Evolutionary conservation across 2,888 invertebrate genomes (phyloP), one percentile per base, ranked within the genome.

Genomic region (Phaedon cochleariae): DNA sequence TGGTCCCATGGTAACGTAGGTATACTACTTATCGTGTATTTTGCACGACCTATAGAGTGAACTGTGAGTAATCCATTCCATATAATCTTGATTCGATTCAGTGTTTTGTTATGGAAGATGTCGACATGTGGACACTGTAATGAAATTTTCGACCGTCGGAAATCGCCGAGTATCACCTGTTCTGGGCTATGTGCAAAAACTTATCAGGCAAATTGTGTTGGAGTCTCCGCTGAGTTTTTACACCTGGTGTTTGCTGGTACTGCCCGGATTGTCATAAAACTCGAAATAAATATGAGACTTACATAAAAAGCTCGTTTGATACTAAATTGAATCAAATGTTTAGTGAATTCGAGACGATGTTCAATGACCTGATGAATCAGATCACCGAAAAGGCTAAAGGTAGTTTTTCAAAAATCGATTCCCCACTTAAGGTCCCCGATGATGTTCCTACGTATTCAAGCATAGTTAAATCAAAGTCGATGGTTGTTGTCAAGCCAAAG

Each of bases 101-200:
- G 34, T 34, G 12, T 34, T 10, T 34, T 4, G 12, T 7, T 12
- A 12, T 34, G 34, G 10, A 34, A 9, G 34, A 49, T 21, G 20
- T 49, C 21, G 12, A 49, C 49, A n/a, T 22, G 49, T 20, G 49
- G 49, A 21, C 20, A 20, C 20, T 21, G 59, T 31, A 26, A 48
- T 29, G 15, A 15, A 49, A 48, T 48, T 22, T 21, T 51, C 46
- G 49, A 48, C n/a, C 48, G 22, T 53, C 31, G 53, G 29, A 21
- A 60, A 26, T 60, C n/a, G 34, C 34, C 34, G 34, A 34, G 34
- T 10, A 34, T 46, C 17, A 46, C 17, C 46, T 46, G 46, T 17
- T 46, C 46, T 46, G 46, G 46, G 18, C 10, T 46, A 9, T 46
- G 46, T 10, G 46, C 46, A 46, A 46, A 46, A 46, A 46, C 46